Base-by-base conservation (phyloP, 53 echinoderm and acorn worm genomes). In the Pentamera pediparva region DNA sequence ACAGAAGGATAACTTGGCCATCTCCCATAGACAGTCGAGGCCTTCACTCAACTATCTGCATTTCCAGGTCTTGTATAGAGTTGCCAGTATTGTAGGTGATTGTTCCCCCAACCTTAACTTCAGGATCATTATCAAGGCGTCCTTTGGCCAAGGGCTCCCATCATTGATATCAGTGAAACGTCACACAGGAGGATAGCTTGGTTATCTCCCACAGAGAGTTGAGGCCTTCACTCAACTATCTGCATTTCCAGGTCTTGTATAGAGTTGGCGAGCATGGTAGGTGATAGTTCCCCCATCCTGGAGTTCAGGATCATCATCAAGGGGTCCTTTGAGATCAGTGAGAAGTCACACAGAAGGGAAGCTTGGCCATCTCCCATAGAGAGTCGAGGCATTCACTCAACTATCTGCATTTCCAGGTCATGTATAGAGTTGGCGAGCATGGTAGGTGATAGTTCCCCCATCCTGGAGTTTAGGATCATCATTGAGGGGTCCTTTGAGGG, bases 401-500 rank as follows among this genome's bases (percentile, higher is more conserved):
- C 43, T 6, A 28, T 29, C 24, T 67, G 67, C 43, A 67, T 28
- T 26, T 67, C 67, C 39, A 72, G 34, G 7, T 72, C 52, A 5
- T 72, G 52, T 52, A 72, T 72, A 72, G 73, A 72, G 50, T 53
- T n/a, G 17, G 53, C 73, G 21, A 72, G 32, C 36, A 52, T 52
- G 32, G 53, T 72, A 4, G 73, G 73, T 9, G 73, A 72, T 4
- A 72, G 28, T 19, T 72, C 73, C 22, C 34, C 52, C 52, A 72
- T 53, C 37, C 38, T 72, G 21, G 73, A 72, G 63, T 63, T 63
- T 35, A 63, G 35, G 20, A 72, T 32, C 6, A 31, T 6, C 8
- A 72, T 62, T 6, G 80, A 81, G 2, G 88, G 85, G 18, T 81
- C 88, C 11, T 84, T 69, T 45, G 87, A 70, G 32, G 84, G 94